Conservation (phyloP, 1,140 invertebrate species). For the Trichonephila clavata region DNA sequence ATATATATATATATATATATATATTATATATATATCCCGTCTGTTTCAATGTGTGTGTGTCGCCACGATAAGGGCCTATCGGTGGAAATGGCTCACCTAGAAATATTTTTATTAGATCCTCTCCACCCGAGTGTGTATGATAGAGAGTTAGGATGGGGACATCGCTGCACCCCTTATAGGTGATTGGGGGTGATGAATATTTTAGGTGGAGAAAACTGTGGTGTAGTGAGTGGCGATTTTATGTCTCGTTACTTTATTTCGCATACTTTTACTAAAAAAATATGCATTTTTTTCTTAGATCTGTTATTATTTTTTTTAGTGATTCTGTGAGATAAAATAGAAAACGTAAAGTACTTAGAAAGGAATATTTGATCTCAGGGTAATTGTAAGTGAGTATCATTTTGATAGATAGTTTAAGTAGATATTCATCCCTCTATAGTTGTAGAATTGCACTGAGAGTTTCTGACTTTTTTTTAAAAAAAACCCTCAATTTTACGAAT, state of each 20-base stretch:
- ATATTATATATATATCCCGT: not conserved
- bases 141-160: slow-evolving; percentile 27
- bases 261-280: not conserved
- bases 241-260: not conserved
- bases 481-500: no score
- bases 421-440: no score
- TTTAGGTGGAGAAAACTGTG: slow-evolving; percentile 1
- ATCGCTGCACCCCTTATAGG: not conserved
- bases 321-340: no score
- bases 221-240: not conserved
- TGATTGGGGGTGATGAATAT: slow-evolving; percentile 46
- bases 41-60: slow-evolving; percentile 46
- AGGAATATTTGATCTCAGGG: no score
- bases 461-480: no score
- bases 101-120: slow-evolving; percentile 59
- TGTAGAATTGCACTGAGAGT: no score
- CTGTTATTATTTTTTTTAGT: no score
- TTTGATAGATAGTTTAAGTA: no score
- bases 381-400: no score
- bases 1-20: no score
- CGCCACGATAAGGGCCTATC: slow-evolving; percentile 48
- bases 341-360: no score
- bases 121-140: slow-evolving; percentile 38
- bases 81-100: slow-evolving; percentile 48
- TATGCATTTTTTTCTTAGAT: not conserved